Evolutionary conservation across 1,140 invertebrate genomes (phyloP), one percentile per base, ranked within the genome.

Genomic region (Proales similis): DNA sequence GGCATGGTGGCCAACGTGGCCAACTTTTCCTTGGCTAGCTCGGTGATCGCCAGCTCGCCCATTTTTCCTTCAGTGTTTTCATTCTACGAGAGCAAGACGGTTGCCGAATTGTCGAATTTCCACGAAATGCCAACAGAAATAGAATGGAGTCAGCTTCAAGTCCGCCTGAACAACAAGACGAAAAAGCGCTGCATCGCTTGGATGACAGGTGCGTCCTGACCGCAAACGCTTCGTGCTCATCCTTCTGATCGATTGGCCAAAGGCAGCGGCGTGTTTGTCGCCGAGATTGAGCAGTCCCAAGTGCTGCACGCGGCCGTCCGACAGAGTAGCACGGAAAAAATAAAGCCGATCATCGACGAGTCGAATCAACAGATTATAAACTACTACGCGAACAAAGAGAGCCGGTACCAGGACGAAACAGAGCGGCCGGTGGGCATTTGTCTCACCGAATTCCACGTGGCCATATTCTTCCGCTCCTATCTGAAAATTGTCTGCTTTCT

Each of bases 111-210:
- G 79, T 80, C 67, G n/a, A 68, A 71, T 53, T 87, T 83, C 66
- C 81, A 84, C 65, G 84, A 89, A 67, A 78, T 87, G 30, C 83
- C 85, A 24, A 87, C 84, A 22, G 80, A 82, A 22, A 74, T 88
- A 22, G 81, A 81, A 36, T 87, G 85, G 72, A 91, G 88, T 2
- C 82, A 82, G 69, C 77, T 93, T 30, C 83, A 86, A 66, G 84
- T 57, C 90, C 66, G 89, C 81, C 74, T 85, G 83, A 67, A 81
- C 84, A 66, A 80, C 78, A 46, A 76, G 81, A 62, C 79, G 79
- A 68, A 77, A 78, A 63, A 87, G 12, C 83, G 82, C 70, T 80
- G 81, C n/a, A 88, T 90, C 79, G 86, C 85, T 4, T 92, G 88
- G 89, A 77, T 90, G 64, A 86, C 85, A 9, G 84, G 84, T 74